phyloP scores from a whole-genome alignment of 1,140 invertebrate species.

The Holotrichia oblita region DNA sequence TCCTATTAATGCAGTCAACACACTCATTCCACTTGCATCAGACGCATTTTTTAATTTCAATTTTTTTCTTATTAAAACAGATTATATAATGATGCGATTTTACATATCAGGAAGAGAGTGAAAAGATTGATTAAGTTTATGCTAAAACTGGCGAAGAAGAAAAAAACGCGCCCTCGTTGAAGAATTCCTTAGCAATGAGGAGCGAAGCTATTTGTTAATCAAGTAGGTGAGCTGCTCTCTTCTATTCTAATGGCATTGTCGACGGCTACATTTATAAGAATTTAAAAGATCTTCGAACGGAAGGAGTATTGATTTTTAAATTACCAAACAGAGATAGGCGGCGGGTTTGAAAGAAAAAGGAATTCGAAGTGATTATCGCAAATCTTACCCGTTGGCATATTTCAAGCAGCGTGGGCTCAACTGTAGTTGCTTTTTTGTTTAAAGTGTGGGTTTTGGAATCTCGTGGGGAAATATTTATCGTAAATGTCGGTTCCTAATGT shows the following conservation, averaged over 20 bases:
- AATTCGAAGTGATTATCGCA: slow-evolving; percentile 7
- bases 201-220: slow-evolving; percentile 14
- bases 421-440: too few relatives aligned
- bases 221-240: slow-evolving; percentile 12
- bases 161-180: background rate
- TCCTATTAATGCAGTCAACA: background rate
- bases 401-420: too few relatives aligned
- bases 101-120: too few relatives aligned
- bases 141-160: background rate
- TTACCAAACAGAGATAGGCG: background rate
- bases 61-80: too few relatives aligned
- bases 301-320: slow-evolving; percentile 23
- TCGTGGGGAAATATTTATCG: too few relatives aligned
- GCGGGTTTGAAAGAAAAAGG: background rate
- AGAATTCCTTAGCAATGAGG: background rate
- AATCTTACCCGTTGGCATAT: background rate
- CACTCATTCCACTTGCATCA: too few relatives aligned
- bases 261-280: slow-evolving; percentile 20
- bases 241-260: background rate
- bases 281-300: slow-evolving; percentile 5
- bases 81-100: too few relatives aligned
- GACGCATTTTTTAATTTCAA: too few relatives aligned
- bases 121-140: slow-evolving; percentile 1
- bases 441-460: too few relatives aligned
- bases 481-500: too few relatives aligned